Percentiles rank a stretch among this genome's conserved stretches.
phyloP scores from a whole-genome alignment of 1,140 invertebrate genomes.

The Cyphomyrmex costatus region DNA sequence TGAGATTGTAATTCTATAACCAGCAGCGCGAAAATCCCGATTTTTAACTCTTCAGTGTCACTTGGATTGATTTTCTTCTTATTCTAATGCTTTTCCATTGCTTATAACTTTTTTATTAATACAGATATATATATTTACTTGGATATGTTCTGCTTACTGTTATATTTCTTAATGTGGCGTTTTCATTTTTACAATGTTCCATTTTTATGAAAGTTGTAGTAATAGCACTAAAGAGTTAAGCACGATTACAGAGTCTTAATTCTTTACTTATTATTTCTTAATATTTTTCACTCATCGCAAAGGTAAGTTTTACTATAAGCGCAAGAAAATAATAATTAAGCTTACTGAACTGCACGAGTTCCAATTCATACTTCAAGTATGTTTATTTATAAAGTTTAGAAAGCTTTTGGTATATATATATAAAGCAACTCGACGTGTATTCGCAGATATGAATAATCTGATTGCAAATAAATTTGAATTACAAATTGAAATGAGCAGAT shows the following conservation, averaged over 20 bases:
- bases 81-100: too few relatives aligned
- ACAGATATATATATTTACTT: too few relatives aligned
- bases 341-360: background rate
- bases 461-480: constrained; percentile 44
- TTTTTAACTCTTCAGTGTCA: background rate
- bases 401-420: background rate
- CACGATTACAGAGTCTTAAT: background rate
- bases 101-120: too few relatives aligned
- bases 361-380: background rate
- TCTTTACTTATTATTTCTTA: background rate
- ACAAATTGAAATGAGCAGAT: constrained; percentile 29
- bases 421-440: background rate
- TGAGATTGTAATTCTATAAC: background rate
- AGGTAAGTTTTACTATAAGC: background rate
- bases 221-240: background rate
- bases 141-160: too few relatives aligned
- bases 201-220: too few relatives aligned
- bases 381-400: constrained; percentile 28
- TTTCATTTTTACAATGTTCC: too few relatives aligned
- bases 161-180: too few relatives aligned
- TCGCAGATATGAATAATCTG: constrained; percentile 23
- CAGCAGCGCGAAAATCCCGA: background rate
- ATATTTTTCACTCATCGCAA: background rate
- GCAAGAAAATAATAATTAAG: background rate
- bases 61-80: too few relatives aligned